Evolutionary conservation across 2,797 vertebrate genomes (phyloP).

Genomic region (Falco rusticolus): DNA sequence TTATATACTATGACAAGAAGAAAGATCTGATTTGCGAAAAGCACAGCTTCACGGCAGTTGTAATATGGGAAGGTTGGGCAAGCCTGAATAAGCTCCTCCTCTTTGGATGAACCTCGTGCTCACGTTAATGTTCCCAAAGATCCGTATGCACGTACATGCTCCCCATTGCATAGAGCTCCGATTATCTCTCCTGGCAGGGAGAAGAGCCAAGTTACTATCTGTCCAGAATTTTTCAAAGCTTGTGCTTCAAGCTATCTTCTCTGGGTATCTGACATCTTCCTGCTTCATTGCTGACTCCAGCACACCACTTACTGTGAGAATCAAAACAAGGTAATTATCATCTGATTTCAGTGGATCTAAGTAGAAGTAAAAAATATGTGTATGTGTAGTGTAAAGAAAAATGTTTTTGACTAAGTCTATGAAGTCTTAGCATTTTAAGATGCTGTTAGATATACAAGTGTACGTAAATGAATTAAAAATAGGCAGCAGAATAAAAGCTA

Average conservation of each 20-base stretch:
- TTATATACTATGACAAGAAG: background rate
- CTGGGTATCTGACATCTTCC: constrained; percentile 27
- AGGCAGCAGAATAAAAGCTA: background rate
- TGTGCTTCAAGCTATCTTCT: constrained; percentile 30
- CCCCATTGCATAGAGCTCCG: background rate
- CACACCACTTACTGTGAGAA: constrained; percentile 10
- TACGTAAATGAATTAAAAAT: background rate
- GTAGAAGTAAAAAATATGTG: background rate
- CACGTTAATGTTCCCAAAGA: background rate
- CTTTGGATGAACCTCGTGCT: background rate
- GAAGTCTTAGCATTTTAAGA: background rate
- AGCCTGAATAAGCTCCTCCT: background rate
- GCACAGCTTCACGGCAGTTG: background rate
- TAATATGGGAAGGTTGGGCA: background rate
- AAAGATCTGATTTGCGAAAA: background rate
- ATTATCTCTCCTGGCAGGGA: constrained; percentile 24
- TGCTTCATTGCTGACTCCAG: constrained; percentile 21
- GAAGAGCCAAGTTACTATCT: constrained; percentile 1
- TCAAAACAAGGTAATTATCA: constrained; percentile 33
- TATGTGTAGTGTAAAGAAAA: background rate
- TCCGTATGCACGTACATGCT: background rate
- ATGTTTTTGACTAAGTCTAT: background rate
- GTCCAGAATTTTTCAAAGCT: constrained; percentile 27
- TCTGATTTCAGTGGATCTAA: background rate
- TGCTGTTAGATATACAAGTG: background rate